These are phyloP conservation scores for Fundulus diaphanus DNA, from an alignment of 2,797 vertebrate genomes.

Conservation along the genomic window DNA sequence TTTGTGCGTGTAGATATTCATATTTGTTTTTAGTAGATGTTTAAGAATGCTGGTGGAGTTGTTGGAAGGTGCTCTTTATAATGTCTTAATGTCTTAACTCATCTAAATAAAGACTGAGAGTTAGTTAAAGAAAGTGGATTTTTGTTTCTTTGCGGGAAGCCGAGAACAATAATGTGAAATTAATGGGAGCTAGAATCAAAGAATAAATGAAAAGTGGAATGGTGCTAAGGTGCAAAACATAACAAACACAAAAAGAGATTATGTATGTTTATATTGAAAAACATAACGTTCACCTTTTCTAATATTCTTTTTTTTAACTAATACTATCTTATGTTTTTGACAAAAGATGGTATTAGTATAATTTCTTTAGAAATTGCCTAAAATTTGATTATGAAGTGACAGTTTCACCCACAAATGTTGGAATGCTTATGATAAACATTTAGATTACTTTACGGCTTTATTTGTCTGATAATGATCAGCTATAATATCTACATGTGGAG, in stretches of 20 bases:
- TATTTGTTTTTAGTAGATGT: too few relatives aligned
- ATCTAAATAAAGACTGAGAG: background rate
- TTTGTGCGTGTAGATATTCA: background rate
- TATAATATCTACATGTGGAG: slow-evolving; percentile 57
- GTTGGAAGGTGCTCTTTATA: background rate
- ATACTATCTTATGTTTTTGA: background rate
- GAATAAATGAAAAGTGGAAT: background rate
- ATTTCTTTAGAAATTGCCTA: background rate
- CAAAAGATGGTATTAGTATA: too few relatives aligned
- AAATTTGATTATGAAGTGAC: slow-evolving; percentile 4
- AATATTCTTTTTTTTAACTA: background rate
- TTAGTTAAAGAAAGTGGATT: background rate
- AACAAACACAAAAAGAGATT: background rate
- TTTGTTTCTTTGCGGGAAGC: background rate
- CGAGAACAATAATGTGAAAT: background rate
- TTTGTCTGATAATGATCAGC: slow-evolving; percentile 59
- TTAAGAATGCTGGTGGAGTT: background rate
- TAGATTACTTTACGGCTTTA: slow-evolving; percentile 31
- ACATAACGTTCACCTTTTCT: background rate
- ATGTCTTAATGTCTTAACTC: background rate
- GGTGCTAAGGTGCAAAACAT: background rate
- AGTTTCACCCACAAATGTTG: background rate
- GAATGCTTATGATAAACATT: background rate
- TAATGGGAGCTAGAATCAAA: background rate
- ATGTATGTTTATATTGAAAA: background rate